Evolutionary conservation across 2,797 vertebrate genomes (phyloP), one percentile per base, ranked within the genome.

Genomic region (Gadopsis marmoratus): DNA sequence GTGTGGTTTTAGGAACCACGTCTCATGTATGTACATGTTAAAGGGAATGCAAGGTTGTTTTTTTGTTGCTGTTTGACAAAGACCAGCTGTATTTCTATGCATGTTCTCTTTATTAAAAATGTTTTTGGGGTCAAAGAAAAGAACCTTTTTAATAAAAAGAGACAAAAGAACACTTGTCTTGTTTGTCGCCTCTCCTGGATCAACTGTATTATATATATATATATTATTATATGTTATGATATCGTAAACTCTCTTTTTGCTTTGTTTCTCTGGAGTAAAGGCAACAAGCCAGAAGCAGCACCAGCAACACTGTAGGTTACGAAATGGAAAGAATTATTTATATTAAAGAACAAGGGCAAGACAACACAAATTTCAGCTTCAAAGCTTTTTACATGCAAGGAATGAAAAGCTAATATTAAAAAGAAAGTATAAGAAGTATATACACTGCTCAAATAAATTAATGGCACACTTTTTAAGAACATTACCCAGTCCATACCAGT

Each of bases 21-120:
- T 37, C 55, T 83, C 55, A 74, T 88, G 81, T 88, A 64, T 91
- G 87, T 92, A 88, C 75, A 90, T 91, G 88, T 66, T 51, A 73
- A 69, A 26, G 8, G 16, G 72, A 26, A 45, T 73, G 63, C 65
- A 81, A 58, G 62, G 26, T 26, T 58, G 16, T 43, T 58, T 65
- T 74, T 59, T 48, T 86, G 60, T 80, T 77, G 76, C 56, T 69
- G 68, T 82, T 61, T 10, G 13, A 58, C 16, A 35, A 48, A 69
- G 62, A 79, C 68, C 68, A 19, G 66, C 60, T 85, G 77, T 84
- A 81, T 89, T 90, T 92, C 60, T 81, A 86, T 89, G 89, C 86
- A 91, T 92, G 90, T 85, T 69, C 17, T 86, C 71, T 89, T 89
- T 82, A 62, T 67, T 81, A 64, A 89, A 76, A 64, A 69, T 75